phyloP scores from a whole-genome alignment of 2,797 vertebrate genomes.

The Myoxocephalus aenaeus region DNA sequence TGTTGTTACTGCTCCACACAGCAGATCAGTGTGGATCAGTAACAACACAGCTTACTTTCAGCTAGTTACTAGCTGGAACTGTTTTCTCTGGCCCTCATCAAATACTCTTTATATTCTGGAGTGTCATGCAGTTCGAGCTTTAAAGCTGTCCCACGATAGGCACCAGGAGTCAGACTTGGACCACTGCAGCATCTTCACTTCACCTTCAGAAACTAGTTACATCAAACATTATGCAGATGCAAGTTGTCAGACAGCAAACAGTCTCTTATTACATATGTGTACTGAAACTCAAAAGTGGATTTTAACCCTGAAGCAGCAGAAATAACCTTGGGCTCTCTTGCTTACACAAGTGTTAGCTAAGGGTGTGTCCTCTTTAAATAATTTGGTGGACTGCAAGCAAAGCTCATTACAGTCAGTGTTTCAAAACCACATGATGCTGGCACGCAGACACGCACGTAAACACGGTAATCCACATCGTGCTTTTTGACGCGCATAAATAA shows the following conservation, averaged over 20 bases:
- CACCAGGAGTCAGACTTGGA: constrained; percentile 28
- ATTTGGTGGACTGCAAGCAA: constrained; percentile 23
- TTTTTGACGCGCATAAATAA: not conserved
- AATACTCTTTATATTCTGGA: not conserved
- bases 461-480: not conserved
- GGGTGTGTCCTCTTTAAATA: constrained; percentile 24
- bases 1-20: too few species aligned
- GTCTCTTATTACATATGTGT: constrained; percentile 13
- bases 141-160: not conserved
- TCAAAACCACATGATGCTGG: constrained; percentile 13
- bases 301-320: not conserved
- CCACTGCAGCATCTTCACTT: constrained; percentile 1
- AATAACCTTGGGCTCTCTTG: constrained; percentile 9
- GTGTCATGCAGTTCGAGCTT: not conserved
- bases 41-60: not conserved
- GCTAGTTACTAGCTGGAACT: not conserved
- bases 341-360: constrained; percentile 28
- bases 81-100: not conserved
- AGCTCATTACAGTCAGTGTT: constrained; percentile 26
- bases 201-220: constrained; percentile 7
- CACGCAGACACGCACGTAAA: not conserved
- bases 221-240: not conserved
- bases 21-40: too few species aligned
- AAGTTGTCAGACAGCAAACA: constrained; percentile 8
- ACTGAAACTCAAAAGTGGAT: constrained; percentile 23